Evolutionary conservation across 2,888 invertebrate genomes (phyloP).

Genomic region (Scelioninae gen. 2): DNA sequence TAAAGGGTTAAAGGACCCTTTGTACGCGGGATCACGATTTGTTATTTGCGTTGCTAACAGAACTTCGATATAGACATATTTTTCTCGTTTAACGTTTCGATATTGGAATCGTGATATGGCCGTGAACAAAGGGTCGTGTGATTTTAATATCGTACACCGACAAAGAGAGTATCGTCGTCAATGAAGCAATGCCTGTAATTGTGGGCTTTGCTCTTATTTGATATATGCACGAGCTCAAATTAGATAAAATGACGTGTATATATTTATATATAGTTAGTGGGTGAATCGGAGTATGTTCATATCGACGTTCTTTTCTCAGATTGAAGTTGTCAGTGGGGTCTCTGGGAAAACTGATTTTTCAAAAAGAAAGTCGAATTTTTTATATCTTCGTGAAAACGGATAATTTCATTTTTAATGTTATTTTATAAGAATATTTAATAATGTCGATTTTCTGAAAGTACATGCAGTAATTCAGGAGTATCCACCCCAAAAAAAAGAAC

Average conservation of each 20-base stretch:
- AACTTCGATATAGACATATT: slow-evolving; percentile 13
- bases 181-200: slow-evolving; percentile 36
- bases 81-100: slow-evolving; percentile 13
- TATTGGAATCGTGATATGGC: slow-evolving; percentile 6
- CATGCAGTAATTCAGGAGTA: too few relatives aligned
- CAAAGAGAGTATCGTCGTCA: slow-evolving; percentile 50
- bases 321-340: slow-evolving; percentile 28
- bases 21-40: slow-evolving; percentile 18
- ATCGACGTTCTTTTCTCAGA: slow-evolving; percentile 32
- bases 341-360: slow-evolving; percentile 3
- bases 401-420: too few relatives aligned
- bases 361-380: slow-evolving; percentile 10
- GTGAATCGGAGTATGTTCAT: slow-evolving; percentile 47
- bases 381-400: too few relatives aligned
- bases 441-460: not conserved
- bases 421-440: not conserved
- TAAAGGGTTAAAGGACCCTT: slow-evolving; percentile 16
- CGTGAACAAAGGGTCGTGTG: slow-evolving; percentile 21
- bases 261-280: slow-evolving; percentile 48
- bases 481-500: too few relatives aligned
- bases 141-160: slow-evolving; percentile 26
- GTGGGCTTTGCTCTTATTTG: slow-evolving; percentile 45
- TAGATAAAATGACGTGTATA: slow-evolving; percentile 45
- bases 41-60: slow-evolving; percentile 2
- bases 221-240: slow-evolving; percentile 49